These are phyloP conservation scores for Sycophila sp. DNA, from an alignment of 1,140 invertebrate species.

Conservation along the genomic window DNA sequence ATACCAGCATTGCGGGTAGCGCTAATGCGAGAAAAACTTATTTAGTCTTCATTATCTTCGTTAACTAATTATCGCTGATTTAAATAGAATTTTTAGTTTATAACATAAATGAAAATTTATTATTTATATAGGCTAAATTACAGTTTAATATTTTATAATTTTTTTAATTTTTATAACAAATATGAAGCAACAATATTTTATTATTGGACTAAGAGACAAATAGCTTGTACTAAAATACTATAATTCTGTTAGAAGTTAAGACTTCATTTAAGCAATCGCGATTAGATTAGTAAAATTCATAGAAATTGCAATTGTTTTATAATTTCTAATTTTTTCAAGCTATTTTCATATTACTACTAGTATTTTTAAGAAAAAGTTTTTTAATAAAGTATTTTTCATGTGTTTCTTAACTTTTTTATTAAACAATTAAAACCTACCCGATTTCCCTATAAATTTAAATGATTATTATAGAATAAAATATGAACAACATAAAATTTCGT, in stretches of 20 bases:
- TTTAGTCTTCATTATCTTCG: slow-evolving; percentile 20
- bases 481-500: not conserved
- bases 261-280: not conserved
- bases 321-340: not conserved
- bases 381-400: slow-evolving; percentile 8
- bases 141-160: not conserved
- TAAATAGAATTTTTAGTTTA: slow-evolving; percentile 14
- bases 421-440: too few species aligned
- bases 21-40: slow-evolving; percentile 44
- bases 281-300: not conserved
- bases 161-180: too few species aligned
- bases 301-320: not conserved
- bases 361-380: not conserved
- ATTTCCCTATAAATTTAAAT: too few species aligned
- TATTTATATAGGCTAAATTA: too few species aligned
- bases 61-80: not conserved
- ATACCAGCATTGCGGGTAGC: slow-evolving; percentile 40
- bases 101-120: too few species aligned
- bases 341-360: not conserved
- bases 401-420: too few species aligned
- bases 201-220: not conserved
- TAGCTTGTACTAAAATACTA: not conserved
- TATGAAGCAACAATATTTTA: too few species aligned
- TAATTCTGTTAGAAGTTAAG: not conserved
- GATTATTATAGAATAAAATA: not conserved